A percentile compares a stretch with the other conserved stretches of the same genome.
Conservation (phyloP, 2,797 vertebrate species). For the Leptatherina wallacei region DNA sequence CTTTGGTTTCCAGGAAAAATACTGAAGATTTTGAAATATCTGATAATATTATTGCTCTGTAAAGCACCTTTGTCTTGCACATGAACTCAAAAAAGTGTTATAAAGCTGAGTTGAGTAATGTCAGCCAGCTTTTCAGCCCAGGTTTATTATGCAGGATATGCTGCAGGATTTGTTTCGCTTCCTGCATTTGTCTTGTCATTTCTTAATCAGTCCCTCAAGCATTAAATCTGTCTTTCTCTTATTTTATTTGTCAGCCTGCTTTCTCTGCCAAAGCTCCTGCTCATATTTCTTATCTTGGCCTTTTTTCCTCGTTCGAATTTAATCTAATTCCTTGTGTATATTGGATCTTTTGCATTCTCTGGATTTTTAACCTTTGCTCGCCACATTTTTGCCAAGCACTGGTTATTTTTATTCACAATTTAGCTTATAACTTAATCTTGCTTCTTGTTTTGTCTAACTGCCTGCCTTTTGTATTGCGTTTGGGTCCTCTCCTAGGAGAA, state of each 20-base stretch:
- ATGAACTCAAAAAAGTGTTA: background rate
- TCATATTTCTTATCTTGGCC: background rate
- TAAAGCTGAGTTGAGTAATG: background rate
- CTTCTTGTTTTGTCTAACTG: too few relatives aligned
- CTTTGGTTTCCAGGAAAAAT: background rate
- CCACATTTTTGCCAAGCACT: too few relatives aligned
- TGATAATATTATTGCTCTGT: background rate
- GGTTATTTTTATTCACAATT: too few relatives aligned
- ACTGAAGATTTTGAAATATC: background rate
- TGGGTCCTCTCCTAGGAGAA: too few relatives aligned
- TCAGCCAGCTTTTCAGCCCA: background rate
- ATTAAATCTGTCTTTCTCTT: background rate
- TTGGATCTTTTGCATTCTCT: too few relatives aligned
- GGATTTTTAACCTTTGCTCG: too few relatives aligned
- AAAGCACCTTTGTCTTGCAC: background rate
- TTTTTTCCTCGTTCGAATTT: too few relatives aligned
- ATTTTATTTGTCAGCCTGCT: background rate
- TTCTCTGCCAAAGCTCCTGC: background rate
- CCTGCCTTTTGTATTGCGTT: too few relatives aligned
- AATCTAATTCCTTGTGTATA: too few relatives aligned
- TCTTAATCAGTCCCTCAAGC: background rate
- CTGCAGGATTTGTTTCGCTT: background rate
- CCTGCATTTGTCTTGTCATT: background rate
- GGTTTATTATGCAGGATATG: background rate
- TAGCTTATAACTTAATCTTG: too few relatives aligned